Evolutionary conservation across 2,113 vertebrate species (phyloP), one percentile per base, ranked within the genome.

Genomic region (Microcebus ravelobensis): DNA sequence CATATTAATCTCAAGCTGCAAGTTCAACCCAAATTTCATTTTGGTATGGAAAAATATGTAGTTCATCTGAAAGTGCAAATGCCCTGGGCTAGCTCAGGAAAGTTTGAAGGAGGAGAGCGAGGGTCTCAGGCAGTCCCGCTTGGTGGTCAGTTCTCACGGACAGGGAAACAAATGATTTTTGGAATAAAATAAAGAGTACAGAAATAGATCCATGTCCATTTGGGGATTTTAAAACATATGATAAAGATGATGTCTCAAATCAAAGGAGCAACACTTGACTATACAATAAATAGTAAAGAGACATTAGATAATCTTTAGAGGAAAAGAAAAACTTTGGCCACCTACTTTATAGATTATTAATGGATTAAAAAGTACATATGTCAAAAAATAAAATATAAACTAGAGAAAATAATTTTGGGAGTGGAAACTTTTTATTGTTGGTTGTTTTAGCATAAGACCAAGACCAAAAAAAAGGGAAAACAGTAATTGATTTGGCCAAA

Each of bases 111-210:
- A 39, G 23, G 27, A 80, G 34, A 8, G 2, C 0, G 3, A n/a
- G 36, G 36, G 12, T 6, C n/a, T 27, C n/a, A 2, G 42, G 39
- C 0, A 2, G 52, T 9, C 29, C 8, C 5, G 0, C 67, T 18
- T 21, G 9, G 71, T 0, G 31, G 1, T 23, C 4, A 0, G 25
- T 8, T 21, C 39, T n/a, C 8, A 0, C 3, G 20, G 20, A 67
- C 18, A 34, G 73, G 83, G 8, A 42, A 17, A n/a, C 0, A 3
- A 23, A 3, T 14, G 65, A 13, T 25, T 17, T 63, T 5, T 7
- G 21, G 9, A n/a, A 42, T 27, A 61, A n/a, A 67, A 18, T 8
- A 1, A 25, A 52, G 8, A 36, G 29, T 1, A 1, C 0, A 12
- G 45, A 73, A 55, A 23, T 12, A n/a, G 34, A 67, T 21, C 31